Evolutionary conservation across 2,888 invertebrate species (phyloP).

Genomic region (Tenthredo distinguenda): DNA sequence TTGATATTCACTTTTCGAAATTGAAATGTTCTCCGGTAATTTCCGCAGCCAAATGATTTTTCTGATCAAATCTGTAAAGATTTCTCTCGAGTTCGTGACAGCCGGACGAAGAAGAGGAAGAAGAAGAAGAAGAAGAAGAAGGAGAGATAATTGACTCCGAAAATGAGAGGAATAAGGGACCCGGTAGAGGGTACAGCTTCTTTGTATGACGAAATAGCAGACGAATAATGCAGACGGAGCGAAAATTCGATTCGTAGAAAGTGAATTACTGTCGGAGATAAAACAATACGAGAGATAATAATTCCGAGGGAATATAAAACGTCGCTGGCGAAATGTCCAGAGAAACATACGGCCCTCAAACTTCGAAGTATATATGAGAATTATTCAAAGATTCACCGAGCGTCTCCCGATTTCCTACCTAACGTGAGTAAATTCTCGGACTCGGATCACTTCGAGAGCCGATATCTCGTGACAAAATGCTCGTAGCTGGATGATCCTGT

Average conservation of each 20-base stretch:
- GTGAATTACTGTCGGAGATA: neutral
- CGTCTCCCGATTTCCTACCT: too few relatives aligned
- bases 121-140: neutral
- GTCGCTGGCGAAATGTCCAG: neutral
- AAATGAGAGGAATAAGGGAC: neutral
- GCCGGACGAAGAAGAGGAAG: neutral
- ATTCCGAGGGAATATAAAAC: neutral
- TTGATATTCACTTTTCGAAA: neutral
- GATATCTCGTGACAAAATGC: too few relatives aligned
- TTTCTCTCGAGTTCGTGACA: neutral
- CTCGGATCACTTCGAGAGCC: too few relatives aligned
- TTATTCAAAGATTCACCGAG: too few relatives aligned
- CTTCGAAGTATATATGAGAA: neutral
- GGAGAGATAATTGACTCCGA: neutral
- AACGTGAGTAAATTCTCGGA: too few relatives aligned
- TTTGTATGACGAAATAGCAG: neutral
- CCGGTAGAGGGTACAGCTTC: neutral
- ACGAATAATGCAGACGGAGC: neutral
- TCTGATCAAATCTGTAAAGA: neutral
- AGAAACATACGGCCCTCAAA: neutral
- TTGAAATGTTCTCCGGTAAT: neutral
- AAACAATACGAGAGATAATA: neutral
- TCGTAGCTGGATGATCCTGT: too few relatives aligned
- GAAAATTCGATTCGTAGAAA: neutral
- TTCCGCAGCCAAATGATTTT: constrained; percentile 1